Evolutionary conservation across 2,113 vertebrate genomes (phyloP), one percentile per base, ranked within the genome.

Genomic region (Erinaceus europaeus): DNA sequence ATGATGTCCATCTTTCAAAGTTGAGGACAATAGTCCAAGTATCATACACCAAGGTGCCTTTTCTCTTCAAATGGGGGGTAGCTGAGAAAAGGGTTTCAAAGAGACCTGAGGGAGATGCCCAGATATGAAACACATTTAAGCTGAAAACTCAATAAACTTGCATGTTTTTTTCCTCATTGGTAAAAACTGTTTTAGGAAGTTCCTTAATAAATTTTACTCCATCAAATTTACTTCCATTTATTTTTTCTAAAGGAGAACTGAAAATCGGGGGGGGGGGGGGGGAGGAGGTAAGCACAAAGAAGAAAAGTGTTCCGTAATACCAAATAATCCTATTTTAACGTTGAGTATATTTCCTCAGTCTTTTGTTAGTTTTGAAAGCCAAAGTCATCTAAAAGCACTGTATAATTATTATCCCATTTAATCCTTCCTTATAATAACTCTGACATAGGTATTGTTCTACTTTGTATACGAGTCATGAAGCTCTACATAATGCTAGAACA

Each of bases 371-470:
- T 79, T 64, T 65, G 48, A 78, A 75, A 25, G 12, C 11, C 20
- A 88, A n/a, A 71, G 64, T n/a, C 15, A 80, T 69, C 75, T 75
- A 44, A 81, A 62, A 85, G 6, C 32, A 64, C n/a, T 75, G 80
- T 89, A 55, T 81, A 75, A 75, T 74, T 75, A 55, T 61, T 5
- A 61, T 42, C n/a, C 84, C 52, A 89, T 46, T 46, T 84, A 68
- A 74, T 5, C 23, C 32, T 81, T 65, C 17, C 53, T 55, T 38
- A 10, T 18, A 81, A 73, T 4, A 68, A 69, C 36, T 69, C 44
- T 48, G 57, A 65, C 12, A 34, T 4, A 50, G 64, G 34, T 72
- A 71, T 42, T 72, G 38, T 52, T 68, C 25, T 4, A 79, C 8
- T 84, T 84, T 27, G 65, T 11, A 74, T 59, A 25, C 21, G 29